Evolutionary conservation across 92 coral and sea anemone species (phyloP), one percentile per base, ranked within the genome.

Genomic region (Heliopora coerulea): DNA sequence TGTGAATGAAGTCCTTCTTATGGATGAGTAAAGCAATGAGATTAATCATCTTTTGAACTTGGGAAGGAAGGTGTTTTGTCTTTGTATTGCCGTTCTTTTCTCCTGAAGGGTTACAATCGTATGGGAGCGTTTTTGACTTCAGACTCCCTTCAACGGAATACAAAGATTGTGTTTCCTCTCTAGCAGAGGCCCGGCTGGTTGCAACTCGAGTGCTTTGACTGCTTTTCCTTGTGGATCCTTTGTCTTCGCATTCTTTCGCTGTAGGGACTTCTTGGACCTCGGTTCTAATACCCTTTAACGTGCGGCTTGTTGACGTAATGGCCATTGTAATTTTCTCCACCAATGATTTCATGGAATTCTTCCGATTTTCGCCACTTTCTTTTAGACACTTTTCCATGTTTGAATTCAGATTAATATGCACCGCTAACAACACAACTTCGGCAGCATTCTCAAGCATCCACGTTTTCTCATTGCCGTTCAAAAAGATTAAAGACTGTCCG

Each of bases 11-110:
- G 72, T 90, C 96, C 59, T 90, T 84, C 84, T 91, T 86, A 83
- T 93, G 91, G 29, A 88, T 60, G 28, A 93, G 80, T 65, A 91
- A 72, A 25, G 91, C 83, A 46, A 93, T 83, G 52, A 93, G 80
- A 62, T 90, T 90, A 65, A 88, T 83, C 8, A 93, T 79, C 83
- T 91, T 90, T 61, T 90, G 96, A 56, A 80, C 79, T 70, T 90
- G 89, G 56, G 85, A 80, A 11, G 96, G 91, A 60, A 70, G 66
- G n/a, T 80, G 78, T 56, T 63, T 37, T 56, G 76, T 30, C 46
- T 54, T 83, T 3, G 62, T 13, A 50, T 65, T 58, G 25, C 60
- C 54, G 49, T 56, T 59, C 33, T 34, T 84, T 35, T 83, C 81
- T 34, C 23, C 75, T 11, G 72, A 58, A 32, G 76, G 73, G 19